Conservation (phyloP, 2,888 invertebrate species). For the Aspidapion aeneum region DNA sequence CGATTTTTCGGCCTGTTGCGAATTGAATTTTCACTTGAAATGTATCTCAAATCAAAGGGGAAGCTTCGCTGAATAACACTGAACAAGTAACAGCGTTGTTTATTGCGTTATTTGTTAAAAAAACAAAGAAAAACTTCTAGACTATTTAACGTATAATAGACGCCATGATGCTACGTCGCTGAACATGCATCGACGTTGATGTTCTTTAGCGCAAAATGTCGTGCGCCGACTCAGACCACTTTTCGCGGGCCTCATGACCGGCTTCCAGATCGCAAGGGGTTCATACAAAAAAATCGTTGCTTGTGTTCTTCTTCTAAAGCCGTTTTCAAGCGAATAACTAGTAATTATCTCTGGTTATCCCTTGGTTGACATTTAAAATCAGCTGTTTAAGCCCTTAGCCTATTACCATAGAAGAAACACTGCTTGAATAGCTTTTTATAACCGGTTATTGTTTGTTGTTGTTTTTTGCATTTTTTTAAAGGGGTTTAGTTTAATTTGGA, state of each 20-base stretch:
- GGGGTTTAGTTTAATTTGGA: no score
- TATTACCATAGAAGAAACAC: no score
- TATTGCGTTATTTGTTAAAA: neutral
- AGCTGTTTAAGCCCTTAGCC: no score
- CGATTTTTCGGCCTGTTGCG: slow-evolving; percentile 19
- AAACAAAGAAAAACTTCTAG: slow-evolving; percentile 4
- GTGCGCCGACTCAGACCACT: neutral
- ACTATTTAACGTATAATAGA: slow-evolving; percentile 28
- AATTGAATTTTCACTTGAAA: slow-evolving; percentile 15
- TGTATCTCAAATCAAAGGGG: neutral
- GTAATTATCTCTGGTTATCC: no score
- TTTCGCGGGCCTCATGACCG: neutral
- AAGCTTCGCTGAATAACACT: neutral
- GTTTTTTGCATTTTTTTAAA: no score
- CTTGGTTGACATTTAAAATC: no score
- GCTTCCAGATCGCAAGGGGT: no score
- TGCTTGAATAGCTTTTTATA: no score
- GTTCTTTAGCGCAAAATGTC: neutral
- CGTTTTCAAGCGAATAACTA: no score
- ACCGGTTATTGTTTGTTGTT: no score
- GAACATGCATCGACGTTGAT: slow-evolving; percentile 10
- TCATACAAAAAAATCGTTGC: no score
- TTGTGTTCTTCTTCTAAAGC: no score
- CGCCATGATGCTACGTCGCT: slow-evolving; percentile 31
- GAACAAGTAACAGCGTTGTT: neutral